Base-by-base conservation (phyloP, 2,888 invertebrate species). In the Rhyacophila evoluta region DNA sequence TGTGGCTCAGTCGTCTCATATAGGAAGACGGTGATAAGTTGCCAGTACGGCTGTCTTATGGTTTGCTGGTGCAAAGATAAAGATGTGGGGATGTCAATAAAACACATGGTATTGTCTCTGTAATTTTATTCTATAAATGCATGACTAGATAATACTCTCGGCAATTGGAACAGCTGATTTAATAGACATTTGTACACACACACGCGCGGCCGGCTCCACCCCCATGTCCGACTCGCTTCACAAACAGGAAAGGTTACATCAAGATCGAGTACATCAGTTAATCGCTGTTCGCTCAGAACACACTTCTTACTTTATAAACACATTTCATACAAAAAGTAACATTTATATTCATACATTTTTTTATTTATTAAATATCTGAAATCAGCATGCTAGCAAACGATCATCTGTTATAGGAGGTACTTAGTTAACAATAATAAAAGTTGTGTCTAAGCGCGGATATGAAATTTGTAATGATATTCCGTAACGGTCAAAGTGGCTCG, bases 81-180 rank as follows among this genome's bases (percentile, higher is more conserved):
- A 72, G 27, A 15, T 11, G 19, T 72, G n/a, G 5, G n/a, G 11
- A 72, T 38, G 39, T 37, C 27, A 75, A 68, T 76, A 75, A 75
- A 72, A 79, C 55, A 55, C 69, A 74, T 28, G 69, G 41, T 79
- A 67, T 77, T 79, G 74, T 77, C 74, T 77, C 74, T 74, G 74
- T 77, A 68, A 69, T 79, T 77, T 77, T 79, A 77, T 71, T 75
- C 55, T 80, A 77, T 81, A 82, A 82, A 82, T 82, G 82, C 82
- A 78, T 82, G 82, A 82, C 82, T 82, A 82, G 82, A 81, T 81
- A 81, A 79, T 81, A 81, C 81, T 81, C 81, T 79, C 79, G 76
- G 80, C 80, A 72, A 71, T 78, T 76, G 73, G 77, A 80, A 79
- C 79, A 76, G 41, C 38, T 77, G 69, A 55, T 78, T 78, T 78